Evolutionary conservation across 1,140 invertebrate species (phyloP), one percentile per base, ranked within the genome.

Genomic region (Brachionus asplanchnoidis): DNA sequence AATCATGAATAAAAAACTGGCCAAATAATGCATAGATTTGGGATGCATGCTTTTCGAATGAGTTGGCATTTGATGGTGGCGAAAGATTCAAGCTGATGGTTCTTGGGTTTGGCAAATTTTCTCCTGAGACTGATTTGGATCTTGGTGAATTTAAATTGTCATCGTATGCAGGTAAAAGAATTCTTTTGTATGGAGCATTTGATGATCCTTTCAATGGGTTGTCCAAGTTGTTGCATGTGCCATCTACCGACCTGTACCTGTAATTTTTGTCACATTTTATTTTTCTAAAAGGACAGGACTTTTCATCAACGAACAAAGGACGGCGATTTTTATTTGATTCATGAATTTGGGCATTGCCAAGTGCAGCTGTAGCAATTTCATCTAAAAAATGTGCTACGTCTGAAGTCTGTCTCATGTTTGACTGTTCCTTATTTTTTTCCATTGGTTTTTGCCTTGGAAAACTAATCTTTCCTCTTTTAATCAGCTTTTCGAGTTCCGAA

Each of bases 151-250:
- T 50, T 50, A 77, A 26, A 8, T 46, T 46, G 26, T 77, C 73
- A 66, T 92, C 92, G 89, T 97, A 97, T 86, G 92, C 92, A 0
- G 95, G 92, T 11, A 93, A 92, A n/a, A 96, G 87, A 5, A 95
- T 90, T 80, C 95, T 91, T 20, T 93, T 90, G 87, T 93, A 94
- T 6, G 93, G 92, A 17, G 93, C 93, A 90, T 95, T 93, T 3
- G 93, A 92, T 20, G 93, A 92, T 0, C 95, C 95, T 90, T 91
- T 94, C 0, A 89, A 89, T 4, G 93, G 92, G 86, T 94, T 89
- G 42, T 94, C 91, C 0, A 97, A 93, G 89, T 99, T 99, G 88
- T 96, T 96, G 88, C 95, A 96, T 40, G 91, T 92, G 0, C 95
- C 95, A 86, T 95, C 93, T 20, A 92, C 90, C 0, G 91, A 91